Conservation (phyloP, 2,888 invertebrate genomes). For the Molorchus minor region DNA sequence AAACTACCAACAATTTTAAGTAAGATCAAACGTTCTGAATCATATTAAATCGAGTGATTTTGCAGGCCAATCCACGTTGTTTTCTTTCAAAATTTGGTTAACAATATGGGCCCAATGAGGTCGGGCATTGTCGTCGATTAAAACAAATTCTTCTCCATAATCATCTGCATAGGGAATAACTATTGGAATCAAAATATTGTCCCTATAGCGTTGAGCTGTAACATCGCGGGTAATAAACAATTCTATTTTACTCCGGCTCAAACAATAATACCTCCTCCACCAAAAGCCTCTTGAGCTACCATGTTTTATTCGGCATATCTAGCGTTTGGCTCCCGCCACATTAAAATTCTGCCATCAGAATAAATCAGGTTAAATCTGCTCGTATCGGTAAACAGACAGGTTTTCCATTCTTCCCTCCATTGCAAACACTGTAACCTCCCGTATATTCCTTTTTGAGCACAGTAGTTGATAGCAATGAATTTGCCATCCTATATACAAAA, state of each 20-base stretch:
- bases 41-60: constrained; percentile 6
- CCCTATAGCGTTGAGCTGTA: constrained; percentile 8
- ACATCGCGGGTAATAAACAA: constrained; percentile 1
- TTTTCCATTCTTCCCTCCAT: not conserved
- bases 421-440: no score
- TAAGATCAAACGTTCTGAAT: not conserved
- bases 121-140: constrained; percentile 14
- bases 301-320: not conserved
- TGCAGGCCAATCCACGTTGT: constrained; percentile 14
- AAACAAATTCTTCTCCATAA: constrained; percentile 3
- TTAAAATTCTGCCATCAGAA: not conserved
- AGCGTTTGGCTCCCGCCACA: not conserved
- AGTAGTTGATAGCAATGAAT: no score
- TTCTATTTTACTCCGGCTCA: not conserved
- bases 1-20: not conserved
- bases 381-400: not conserved
- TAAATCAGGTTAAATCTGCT: not conserved
- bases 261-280: not conserved
- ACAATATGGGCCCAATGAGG: constrained; percentile 8
- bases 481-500: no score
- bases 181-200: constrained; percentile 3
- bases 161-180: not conserved
- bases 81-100: not conserved
- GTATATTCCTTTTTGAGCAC: no score
- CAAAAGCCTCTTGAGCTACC: not conserved